phyloP scores from a whole-genome alignment of 1,140 invertebrate species.

The Hestina assimilis region DNA sequence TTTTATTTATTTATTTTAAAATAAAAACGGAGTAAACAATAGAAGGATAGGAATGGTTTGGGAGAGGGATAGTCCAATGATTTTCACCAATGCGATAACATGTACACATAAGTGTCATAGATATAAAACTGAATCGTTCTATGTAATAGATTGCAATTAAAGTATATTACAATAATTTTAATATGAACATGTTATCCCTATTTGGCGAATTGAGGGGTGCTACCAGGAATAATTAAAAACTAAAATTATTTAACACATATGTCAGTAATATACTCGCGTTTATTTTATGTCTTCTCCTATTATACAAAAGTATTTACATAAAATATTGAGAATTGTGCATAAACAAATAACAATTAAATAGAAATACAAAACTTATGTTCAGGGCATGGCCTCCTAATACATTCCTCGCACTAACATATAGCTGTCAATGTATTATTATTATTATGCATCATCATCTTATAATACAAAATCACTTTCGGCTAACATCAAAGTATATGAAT shows the following conservation, averaged over 20 bases:
- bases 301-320: conserved; percentile 80
- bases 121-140: background rate
- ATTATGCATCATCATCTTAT: conserved; percentile 69
- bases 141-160: conserved; percentile 12
- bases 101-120: conserved; percentile 52
- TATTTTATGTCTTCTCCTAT: conserved; percentile 78
- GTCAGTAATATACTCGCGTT: conserved; percentile 79
- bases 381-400: conserved; percentile 70
- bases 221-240: conserved; percentile 79
- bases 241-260: conserved; percentile 79
- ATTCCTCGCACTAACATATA: conserved; percentile 68
- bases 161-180: conserved; percentile 29
- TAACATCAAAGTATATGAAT: conserved; percentile 71
- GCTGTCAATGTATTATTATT: conserved; percentile 66
- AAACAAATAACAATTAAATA: conserved; percentile 80
- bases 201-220: conserved; percentile 78
- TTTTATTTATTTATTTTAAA: conserved; percentile 1
- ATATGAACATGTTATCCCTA: conserved; percentile 77
- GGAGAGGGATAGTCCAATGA: conserved; percentile 50
- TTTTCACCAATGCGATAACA: conserved; percentile 66
- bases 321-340: conserved; percentile 80
- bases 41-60: conserved; percentile 33
- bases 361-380: conserved; percentile 74
- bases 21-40: background rate
- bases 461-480: conserved; percentile 75